phyloP scores from a whole-genome alignment of 2,113 vertebrate species.

The Podarcis muralis region DNA sequence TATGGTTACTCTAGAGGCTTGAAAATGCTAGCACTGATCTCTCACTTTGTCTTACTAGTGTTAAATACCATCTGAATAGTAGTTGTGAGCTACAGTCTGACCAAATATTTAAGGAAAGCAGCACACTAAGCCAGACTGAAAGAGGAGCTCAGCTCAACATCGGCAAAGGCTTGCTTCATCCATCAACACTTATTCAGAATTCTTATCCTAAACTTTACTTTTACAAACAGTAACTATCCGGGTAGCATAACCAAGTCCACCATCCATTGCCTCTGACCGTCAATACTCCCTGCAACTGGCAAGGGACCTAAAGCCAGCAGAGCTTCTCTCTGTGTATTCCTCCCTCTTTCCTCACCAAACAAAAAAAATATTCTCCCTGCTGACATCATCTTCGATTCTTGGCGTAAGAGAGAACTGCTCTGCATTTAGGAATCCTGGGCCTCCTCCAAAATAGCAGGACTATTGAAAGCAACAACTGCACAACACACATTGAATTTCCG shows the following conservation, averaged over 20 bases:
- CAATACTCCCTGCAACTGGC: neutral
- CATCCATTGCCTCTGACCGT: neutral
- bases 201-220: neutral
- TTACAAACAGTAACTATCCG: neutral
- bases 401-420: neutral
- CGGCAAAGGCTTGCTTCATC: neutral
- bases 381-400: neutral
- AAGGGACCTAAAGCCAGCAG: neutral
- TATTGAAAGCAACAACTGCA: too few relatives aligned
- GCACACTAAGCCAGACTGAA: neutral
- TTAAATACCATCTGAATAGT: neutral
- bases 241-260: neutral
- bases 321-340: neutral
- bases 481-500: neutral
- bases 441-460: neutral
- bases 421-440: neutral
- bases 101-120: neutral
- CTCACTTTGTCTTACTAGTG: too few relatives aligned
- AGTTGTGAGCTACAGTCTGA: slow-evolving; percentile 28
- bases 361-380: neutral
- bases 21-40: neutral
- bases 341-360: neutral
- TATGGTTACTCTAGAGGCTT: neutral
- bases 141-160: neutral
- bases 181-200: neutral